Percentiles rank a stretch among this genome's conserved stretches.
Conservation (phyloP, 1,140 invertebrate genomes). For the Homalodisca vitripennis region DNA sequence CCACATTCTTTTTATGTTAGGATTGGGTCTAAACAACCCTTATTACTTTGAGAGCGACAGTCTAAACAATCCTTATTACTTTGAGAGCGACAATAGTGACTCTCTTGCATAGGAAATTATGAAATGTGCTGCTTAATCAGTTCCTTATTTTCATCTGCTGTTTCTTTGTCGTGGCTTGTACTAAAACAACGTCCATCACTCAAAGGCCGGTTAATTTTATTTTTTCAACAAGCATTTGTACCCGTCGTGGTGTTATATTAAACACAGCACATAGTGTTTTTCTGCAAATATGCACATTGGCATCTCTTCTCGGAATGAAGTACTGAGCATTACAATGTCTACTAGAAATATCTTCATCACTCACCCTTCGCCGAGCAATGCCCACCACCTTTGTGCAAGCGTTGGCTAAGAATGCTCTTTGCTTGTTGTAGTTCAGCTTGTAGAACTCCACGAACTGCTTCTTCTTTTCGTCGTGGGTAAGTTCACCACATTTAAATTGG, state of each 20-base stretch:
- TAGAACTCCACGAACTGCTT: background rate
- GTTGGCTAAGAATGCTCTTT: slow-evolving; percentile 4
- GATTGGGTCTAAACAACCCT: too few relatives aligned
- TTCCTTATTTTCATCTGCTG: too few relatives aligned
- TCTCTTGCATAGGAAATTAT: too few relatives aligned
- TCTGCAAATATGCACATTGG: slow-evolving; percentile 13
- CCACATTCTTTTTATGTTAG: too few relatives aligned
- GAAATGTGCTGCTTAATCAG: too few relatives aligned
- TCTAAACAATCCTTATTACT: too few relatives aligned
- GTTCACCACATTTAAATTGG: background rate
- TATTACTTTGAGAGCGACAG: too few relatives aligned
- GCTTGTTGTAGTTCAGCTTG: background rate
- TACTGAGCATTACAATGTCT: slow-evolving; percentile 10
- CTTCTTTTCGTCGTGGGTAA: background rate
- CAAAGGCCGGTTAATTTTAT: slow-evolving; percentile 24
- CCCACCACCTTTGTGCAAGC: slow-evolving; percentile 40
- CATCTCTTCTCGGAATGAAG: slow-evolving; percentile 13
- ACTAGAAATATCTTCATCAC: background rate
- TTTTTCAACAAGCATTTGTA: slow-evolving; percentile 20
- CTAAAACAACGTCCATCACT: background rate
- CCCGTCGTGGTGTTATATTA: slow-evolving; percentile 25
- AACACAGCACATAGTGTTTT: slow-evolving; percentile 21
- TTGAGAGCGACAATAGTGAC: too few relatives aligned
- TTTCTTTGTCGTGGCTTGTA: too few relatives aligned
- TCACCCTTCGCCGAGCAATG: slow-evolving; percentile 36